Conservation (phyloP, 2,888 invertebrate species). For the Crematogaster levior region DNA sequence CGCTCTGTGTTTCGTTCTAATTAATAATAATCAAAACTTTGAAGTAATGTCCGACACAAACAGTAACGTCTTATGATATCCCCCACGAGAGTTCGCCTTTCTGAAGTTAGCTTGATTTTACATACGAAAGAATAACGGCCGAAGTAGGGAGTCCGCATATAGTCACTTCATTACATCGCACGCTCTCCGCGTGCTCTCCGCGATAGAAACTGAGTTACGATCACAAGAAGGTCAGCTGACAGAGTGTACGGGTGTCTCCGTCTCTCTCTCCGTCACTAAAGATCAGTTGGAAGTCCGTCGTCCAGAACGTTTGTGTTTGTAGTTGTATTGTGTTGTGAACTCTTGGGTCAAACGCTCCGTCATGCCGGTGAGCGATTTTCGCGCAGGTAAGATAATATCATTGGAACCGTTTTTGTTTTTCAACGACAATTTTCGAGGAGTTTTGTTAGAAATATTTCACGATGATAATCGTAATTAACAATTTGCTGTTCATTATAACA, state of each 20-base stretch:
- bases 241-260: constrained; percentile 23
- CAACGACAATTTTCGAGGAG: neutral
- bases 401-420: neutral
- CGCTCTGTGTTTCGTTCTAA: neutral
- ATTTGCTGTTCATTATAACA: neutral
- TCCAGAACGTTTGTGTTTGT: constrained; percentile 24
- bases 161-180: constrained; percentile 46
- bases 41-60: neutral
- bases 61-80: neutral
- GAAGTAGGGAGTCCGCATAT: constrained; percentile 24
- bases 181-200: constrained; percentile 57
- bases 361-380: constrained; percentile 60
- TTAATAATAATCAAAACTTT: neutral
- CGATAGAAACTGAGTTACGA: constrained; percentile 66
- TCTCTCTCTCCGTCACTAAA: neutral
- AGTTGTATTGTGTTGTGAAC: constrained; percentile 35
- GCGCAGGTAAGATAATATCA: constrained; percentile 55
- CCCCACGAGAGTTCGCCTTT: neutral
- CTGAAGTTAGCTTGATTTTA: constrained; percentile 24
- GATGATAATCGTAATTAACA: neutral
- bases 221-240: constrained; percentile 54
- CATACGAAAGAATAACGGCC: neutral
- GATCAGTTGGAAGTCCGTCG: neutral
- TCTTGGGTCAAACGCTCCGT: neutral
- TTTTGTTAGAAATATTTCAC: neutral